A percentile compares a stretch with the other conserved stretches of the same genome.
Evolutionary conservation across 2,113 vertebrate genomes (phyloP).

Genomic region (Microtus montanus): DNA sequence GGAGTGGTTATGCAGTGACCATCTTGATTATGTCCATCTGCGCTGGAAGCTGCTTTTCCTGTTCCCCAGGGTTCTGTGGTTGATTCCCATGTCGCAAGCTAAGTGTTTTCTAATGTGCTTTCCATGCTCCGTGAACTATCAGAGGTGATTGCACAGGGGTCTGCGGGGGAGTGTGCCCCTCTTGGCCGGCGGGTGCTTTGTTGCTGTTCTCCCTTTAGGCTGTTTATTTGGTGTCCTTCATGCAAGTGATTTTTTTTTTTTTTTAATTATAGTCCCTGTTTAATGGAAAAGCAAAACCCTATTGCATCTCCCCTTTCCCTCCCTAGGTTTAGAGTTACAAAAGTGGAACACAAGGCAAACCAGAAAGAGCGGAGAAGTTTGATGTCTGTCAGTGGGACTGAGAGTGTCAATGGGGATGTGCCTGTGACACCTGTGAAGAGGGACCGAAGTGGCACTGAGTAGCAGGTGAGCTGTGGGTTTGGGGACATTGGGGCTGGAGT

Average conservation of each 20-base stretch:
- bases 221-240: background rate
- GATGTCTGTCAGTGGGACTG: slow-evolving; percentile 80
- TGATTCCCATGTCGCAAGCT: background rate
- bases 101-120: background rate
- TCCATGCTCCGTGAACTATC: background rate
- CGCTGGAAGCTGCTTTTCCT: background rate
- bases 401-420: slow-evolving; percentile 87
- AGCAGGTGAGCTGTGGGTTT: slow-evolving; percentile 78
- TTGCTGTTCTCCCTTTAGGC: background rate
- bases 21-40: background rate
- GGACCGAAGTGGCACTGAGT: slow-evolving; percentile 81
- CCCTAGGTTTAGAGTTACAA: slow-evolving; percentile 95
- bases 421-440: slow-evolving; percentile 80
- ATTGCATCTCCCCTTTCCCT: accelerated
- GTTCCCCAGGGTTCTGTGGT: background rate
- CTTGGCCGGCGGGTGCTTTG: background rate
- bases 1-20: background rate
- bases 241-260: background rate
- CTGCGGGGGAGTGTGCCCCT: background rate
- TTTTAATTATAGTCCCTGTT: background rate
- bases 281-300: background rate
- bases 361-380: slow-evolving; percentile 89
- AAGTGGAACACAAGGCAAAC: slow-evolving; percentile 90
- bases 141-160: background rate
- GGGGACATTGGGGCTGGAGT: background rate